phyloP scores from a whole-genome alignment of 2,797 vertebrate genomes.

The Rhinoraja longicauda region DNA sequence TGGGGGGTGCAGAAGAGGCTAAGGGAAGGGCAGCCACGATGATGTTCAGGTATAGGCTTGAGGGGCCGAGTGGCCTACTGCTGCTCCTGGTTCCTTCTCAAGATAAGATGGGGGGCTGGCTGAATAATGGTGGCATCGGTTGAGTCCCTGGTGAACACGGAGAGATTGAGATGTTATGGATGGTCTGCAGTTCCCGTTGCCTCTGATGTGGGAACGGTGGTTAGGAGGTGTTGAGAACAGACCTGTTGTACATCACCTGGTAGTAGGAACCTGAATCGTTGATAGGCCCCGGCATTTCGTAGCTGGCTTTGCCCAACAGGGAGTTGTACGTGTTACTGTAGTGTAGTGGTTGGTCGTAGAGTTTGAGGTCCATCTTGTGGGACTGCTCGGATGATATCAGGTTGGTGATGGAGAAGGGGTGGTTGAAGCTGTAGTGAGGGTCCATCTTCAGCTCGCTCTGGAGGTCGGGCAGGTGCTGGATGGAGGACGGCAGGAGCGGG shows the following conservation, averaged over 20 bases:
- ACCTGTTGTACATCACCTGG: conserved; percentile 78
- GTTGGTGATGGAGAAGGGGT: conserved; percentile 4
- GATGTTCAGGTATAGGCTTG: too few relatives aligned
- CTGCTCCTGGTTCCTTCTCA: conserved; percentile 32
- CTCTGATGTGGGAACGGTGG: conserved; percentile 33
- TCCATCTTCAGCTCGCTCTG: conserved; percentile 43
- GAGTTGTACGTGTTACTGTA: conserved; percentile 32
- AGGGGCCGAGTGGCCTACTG: too few relatives aligned
- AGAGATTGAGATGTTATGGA: not conserved
- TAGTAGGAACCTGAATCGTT: conserved; percentile 70
- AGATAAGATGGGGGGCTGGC: conserved; percentile 45
- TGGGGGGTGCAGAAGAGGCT: too few relatives aligned
- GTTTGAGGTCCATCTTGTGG: not conserved
- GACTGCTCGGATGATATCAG: not conserved
- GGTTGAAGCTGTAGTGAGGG: conserved; percentile 40
- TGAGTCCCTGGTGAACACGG: not conserved
- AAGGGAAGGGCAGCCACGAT: too few relatives aligned
- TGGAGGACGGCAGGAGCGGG: not conserved
- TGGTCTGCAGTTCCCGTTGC: too few relatives aligned
- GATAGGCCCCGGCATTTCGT: conserved; percentile 58
- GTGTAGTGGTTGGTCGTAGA: not conserved
- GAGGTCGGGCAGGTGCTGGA: conserved; percentile 39
- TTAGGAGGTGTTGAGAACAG: conserved; percentile 79
- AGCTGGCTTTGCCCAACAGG: conserved; percentile 66
- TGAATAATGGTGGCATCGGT: conserved; percentile 36